Evolutionary conservation across 2,888 invertebrate species (phyloP), one percentile per base, ranked within the genome.

Genomic region (Leucophenga maculata): DNA sequence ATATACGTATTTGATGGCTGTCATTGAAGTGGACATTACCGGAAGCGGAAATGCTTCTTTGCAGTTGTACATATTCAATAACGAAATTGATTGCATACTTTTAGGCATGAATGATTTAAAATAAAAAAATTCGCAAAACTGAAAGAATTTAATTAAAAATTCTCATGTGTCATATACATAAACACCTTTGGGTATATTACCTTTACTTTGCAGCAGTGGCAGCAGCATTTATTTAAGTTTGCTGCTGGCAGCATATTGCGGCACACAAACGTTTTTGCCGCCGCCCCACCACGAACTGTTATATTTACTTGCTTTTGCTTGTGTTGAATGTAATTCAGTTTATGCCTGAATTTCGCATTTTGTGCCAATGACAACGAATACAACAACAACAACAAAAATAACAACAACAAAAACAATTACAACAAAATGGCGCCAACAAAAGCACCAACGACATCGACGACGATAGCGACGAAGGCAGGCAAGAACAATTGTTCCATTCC

Each of bases 401-500:
- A 14, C 22, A 22, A 67, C 67, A 48, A 67, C 31, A 26, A 48
- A 11, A 48, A 26, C 16, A 26, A 48, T 13, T 26, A 26, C 16
- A 50, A 31, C 48, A 52, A 83, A 80, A 79, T 82, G 79, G 79
- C 84, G 80, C 69, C 70, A 70, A 65, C 60, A 39, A 32, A 65
- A 39, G 44, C 66, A 44, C 55, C 18, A 13, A 26, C 22, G 26
- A 55, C 48, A 26, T 13, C 48, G 65, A 54, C 69, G 68, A 31
- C 65, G 44, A 60, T 67, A 69, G 52, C 54, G 57, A 26, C 54
- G 62, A 62, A 57, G 55, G 66, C 59, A 60, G 67, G 72, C 44
- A 68, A 73, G 76, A 80, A 78, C 84, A 83, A 83, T 83, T 84
- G 83, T 83, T 83, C 83, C 84, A 85, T 83, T 86, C n/a, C n/a